Conservation (phyloP, 2,113 vertebrate genomes). For the Zonotrichia leucophrys region DNA sequence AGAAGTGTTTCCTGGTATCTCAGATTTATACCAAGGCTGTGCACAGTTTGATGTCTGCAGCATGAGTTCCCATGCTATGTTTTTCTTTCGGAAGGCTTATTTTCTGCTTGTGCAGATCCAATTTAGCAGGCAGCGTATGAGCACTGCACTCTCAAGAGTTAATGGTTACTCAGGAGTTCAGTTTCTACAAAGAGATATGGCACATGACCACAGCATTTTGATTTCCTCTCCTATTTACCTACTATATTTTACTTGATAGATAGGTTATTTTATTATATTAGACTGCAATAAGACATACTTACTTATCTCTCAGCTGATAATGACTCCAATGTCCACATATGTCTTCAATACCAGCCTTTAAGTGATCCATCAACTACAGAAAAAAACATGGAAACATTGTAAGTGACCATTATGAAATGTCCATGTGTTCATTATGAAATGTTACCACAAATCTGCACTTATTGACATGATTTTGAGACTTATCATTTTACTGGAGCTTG, state of each 20-base stretch:
- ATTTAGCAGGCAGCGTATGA: not conserved
- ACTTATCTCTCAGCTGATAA: slow-evolving; percentile 96
- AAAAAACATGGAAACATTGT: not conserved
- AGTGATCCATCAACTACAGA: slow-evolving; percentile 91
- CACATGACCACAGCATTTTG: not conserved
- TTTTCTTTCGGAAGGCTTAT: not conserved
- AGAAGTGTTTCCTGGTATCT: accelerated
- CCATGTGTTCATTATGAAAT: not conserved
- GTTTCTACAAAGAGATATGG: not conserved
- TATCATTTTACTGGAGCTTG: not conserved
- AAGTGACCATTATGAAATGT: not conserved
- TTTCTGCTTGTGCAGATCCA: not conserved
- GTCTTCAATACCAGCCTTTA: slow-evolving; percentile 91
- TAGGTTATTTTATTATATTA: not conserved
- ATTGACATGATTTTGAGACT: not conserved
- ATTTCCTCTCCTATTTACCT: not conserved
- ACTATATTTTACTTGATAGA: not conserved
- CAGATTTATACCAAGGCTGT: not conserved
- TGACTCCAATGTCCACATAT: slow-evolving; percentile 97
- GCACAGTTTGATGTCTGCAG: not conserved
- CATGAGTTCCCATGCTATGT: not conserved
- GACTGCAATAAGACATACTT: slow-evolving; percentile 38
- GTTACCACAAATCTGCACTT: not conserved
- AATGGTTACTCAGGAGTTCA: not conserved
- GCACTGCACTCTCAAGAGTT: not conserved